Conservation (phyloP, 92 coral and sea anemone species). For the Palythoa grandiflora region DNA sequence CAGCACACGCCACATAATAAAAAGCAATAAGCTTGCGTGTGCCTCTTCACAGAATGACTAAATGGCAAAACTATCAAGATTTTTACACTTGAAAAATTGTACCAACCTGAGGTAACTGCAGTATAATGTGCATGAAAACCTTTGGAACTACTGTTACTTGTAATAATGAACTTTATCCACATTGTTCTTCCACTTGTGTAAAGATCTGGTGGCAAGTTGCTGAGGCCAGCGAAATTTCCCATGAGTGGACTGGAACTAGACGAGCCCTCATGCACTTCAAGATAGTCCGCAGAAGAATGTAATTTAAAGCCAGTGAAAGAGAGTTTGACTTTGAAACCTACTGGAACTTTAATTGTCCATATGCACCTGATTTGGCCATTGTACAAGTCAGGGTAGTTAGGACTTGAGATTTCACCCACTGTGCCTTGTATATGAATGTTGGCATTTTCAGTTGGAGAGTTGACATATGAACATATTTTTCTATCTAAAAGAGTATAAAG, state of each 20-base stretch:
- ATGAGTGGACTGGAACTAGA: not conserved
- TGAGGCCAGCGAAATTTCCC: not conserved
- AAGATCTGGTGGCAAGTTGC: slow-evolving; percentile 18
- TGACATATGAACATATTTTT: slow-evolving; percentile 17
- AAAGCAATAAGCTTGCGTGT: too few species aligned
- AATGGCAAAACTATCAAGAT: not conserved
- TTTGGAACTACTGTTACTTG: slow-evolving; percentile 12
- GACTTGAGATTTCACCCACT: slow-evolving; percentile 14
- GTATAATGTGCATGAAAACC: slow-evolving; percentile 25
- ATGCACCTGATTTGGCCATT: slow-evolving; percentile 10
- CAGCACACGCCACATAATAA: too few species aligned
- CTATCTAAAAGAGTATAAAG: not conserved
- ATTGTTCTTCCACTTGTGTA: slow-evolving; percentile 19
- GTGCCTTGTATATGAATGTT: slow-evolving; percentile 5
- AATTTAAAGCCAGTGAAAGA: slow-evolving; percentile 11
- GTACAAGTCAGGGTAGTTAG: slow-evolving; percentile 15
- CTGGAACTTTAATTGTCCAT: slow-evolving; percentile 30
- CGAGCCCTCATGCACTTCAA: slow-evolving; percentile 13
- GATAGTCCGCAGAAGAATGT: slow-evolving; percentile 1
- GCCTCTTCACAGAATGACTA: not conserved
- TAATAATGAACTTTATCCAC: slow-evolving; percentile 20
- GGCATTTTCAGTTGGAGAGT: not conserved
- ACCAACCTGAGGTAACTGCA: slow-evolving; percentile 39
- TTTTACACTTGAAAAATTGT: not conserved
- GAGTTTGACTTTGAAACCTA: slow-evolving; percentile 22